phyloP scores from a whole-genome alignment of 2,888 invertebrate genomes.

The Acronicta aceris region DNA sequence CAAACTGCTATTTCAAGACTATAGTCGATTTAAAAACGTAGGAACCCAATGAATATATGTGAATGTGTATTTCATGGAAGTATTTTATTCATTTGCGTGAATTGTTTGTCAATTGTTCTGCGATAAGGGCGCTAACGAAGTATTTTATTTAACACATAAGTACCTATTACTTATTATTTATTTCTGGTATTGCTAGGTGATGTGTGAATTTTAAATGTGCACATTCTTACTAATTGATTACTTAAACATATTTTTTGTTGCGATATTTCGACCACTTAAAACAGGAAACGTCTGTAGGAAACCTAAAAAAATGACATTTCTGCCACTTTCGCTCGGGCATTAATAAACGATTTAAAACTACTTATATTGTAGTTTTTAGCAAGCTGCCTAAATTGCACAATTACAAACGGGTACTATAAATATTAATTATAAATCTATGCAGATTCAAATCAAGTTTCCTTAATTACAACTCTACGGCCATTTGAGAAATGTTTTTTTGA shows the following conservation, averaged over 20 bases:
- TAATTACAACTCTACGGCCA: constrained; percentile 23
- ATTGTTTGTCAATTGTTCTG: constrained; percentile 11
- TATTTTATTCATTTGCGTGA: constrained; percentile 6
- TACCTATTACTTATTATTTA: constrained; percentile 24
- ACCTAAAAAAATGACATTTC: constrained; percentile 19
- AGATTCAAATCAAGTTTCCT: constrained; percentile 41
- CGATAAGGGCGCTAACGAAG: constrained; percentile 17
- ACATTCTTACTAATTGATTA: background rate
- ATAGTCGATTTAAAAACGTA: background rate
- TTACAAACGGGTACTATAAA: constrained; percentile 27
- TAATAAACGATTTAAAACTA: constrained; percentile 14
- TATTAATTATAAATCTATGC: constrained; percentile 8
- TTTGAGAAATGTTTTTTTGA: constrained; percentile 13
- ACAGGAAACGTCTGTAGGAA: constrained; percentile 13
- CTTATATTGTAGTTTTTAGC: constrained; percentile 2
- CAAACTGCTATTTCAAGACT: constrained; percentile 8
- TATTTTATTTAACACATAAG: constrained; percentile 13
- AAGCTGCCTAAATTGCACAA: constrained; percentile 11
- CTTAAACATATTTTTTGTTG: background rate
- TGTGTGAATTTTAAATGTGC: constrained; percentile 15
- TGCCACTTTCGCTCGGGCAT: constrained; percentile 31
- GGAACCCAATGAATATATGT: background rate
- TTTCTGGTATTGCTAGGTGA: constrained; percentile 5
- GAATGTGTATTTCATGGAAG: background rate
- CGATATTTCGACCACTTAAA: background rate